These are phyloP conservation scores for Neosilurus mollespiculum DNA, from an alignment of 2,797 vertebrate species.

Conservation along the genomic window DNA sequence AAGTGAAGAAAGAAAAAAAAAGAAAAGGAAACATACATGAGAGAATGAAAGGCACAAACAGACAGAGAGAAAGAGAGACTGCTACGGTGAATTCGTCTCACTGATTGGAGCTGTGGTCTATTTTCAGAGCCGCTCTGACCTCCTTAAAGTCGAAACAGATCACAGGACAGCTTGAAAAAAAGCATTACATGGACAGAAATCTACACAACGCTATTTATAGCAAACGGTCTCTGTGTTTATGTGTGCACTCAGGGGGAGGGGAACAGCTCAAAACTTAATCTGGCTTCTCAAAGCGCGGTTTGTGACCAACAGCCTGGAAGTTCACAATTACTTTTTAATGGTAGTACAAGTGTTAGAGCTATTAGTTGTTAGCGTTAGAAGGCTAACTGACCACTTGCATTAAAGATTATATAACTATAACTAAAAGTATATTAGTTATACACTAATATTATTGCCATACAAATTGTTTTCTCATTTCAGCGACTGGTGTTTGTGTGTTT, in stretches of 20 bases:
- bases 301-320: neutral
- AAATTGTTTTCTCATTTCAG: neutral
- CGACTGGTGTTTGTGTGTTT: neutral
- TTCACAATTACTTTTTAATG: neutral
- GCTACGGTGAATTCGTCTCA: constrained; percentile 35
- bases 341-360: neutral
- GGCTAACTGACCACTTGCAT: neutral
- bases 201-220: constrained; percentile 76
- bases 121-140: constrained; percentile 57
- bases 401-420: neutral
- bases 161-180: constrained; percentile 53
- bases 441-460: neutral
- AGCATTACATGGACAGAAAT: constrained; percentile 67
- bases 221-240: constrained; percentile 30
- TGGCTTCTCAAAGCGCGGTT: neutral
- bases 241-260: constrained; percentile 15
- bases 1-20: constrained; percentile 18
- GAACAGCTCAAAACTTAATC: constrained; percentile 34
- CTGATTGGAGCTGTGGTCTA: constrained; percentile 50
- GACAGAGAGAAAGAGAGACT: constrained; percentile 8
- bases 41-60: neutral
- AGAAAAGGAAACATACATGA: constrained; percentile 31
- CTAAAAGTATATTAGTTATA: neutral
- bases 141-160: constrained; percentile 53
- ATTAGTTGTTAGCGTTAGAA: neutral